Conservation (phyloP, 2,888 invertebrate species). For the Pomacea canaliculata region DNA sequence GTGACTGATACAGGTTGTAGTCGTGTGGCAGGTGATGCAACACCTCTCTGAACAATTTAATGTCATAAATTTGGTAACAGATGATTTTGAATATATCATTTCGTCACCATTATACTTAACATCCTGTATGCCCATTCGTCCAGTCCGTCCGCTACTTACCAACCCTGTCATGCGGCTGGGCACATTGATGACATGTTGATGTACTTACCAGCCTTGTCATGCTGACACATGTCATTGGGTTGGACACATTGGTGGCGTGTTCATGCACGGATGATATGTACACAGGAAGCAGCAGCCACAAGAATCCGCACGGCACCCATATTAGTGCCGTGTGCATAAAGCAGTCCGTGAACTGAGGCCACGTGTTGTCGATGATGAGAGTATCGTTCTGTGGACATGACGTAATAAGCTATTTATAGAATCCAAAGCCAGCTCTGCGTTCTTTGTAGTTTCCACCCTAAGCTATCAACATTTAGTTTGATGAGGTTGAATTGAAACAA, state of each 20-base stretch:
- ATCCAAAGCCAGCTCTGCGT: too few relatives aligned
- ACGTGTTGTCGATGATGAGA: constrained; percentile 24
- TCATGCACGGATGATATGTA: constrained; percentile 26
- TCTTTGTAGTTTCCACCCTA: too few relatives aligned
- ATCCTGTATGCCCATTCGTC: too few relatives aligned
- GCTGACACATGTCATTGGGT: constrained; percentile 21
- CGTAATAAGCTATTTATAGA: too few relatives aligned
- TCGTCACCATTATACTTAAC: too few relatives aligned
- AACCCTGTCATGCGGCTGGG: constrained; percentile 27
- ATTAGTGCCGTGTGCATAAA: constrained; percentile 32
- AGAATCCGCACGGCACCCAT: constrained; percentile 33
- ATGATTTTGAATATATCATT: too few relatives aligned
- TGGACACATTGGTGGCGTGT: constrained; percentile 2
- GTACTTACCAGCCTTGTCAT: constrained; percentile 26
- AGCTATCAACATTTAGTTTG: too few relatives aligned
- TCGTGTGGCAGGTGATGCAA: too few relatives aligned
- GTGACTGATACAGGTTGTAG: too few relatives aligned
- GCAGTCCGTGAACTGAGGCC: constrained; percentile 33
- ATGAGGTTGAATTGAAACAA: too few relatives aligned
- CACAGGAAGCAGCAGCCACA: constrained; percentile 20
- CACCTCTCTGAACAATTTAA: too few relatives aligned
- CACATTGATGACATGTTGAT: background rate
- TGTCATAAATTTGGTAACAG: too few relatives aligned
- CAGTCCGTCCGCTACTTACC: constrained; percentile 11
- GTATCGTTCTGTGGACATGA: constrained; percentile 19